These are phyloP conservation scores for Molossus molossus DNA, from an alignment of 2,797 vertebrate species.

Conservation along the genomic window DNA sequence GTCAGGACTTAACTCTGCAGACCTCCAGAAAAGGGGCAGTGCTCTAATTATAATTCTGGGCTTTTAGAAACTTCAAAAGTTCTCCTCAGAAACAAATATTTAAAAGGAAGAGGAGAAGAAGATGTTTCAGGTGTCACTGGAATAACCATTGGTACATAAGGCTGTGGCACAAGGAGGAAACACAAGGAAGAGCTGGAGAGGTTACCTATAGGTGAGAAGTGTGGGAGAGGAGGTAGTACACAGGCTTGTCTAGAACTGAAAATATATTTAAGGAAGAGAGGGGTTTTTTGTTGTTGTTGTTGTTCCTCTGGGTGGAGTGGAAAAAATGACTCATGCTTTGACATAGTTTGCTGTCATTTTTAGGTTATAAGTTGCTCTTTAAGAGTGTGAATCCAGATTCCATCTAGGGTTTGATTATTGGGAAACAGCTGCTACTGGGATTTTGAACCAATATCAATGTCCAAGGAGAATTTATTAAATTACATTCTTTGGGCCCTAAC, in stretches of 20 bases:
- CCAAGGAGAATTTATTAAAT: conserved; percentile 46
- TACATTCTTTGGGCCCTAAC: conserved; percentile 1
- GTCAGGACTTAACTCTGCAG: background rate
- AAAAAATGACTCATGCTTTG: conserved; percentile 68
- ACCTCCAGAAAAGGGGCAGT: background rate
- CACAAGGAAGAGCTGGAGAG: background rate
- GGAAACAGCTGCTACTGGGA: conserved; percentile 48
- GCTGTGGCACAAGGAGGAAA: background rate
- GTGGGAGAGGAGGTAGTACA: background rate
- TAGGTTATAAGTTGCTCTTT: conserved; percentile 32
- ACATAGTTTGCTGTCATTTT: background rate
- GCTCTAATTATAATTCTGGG: background rate
- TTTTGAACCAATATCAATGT: conserved; percentile 52
- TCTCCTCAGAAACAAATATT: conserved; percentile 43
- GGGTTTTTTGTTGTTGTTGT: background rate
- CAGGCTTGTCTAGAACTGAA: background rate
- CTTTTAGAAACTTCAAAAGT: background rate
- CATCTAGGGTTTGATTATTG: conserved; percentile 25
- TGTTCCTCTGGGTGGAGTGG: conserved; percentile 15
- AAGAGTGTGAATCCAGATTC: conserved; percentile 38
- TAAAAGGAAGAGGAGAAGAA: conserved; percentile 31
- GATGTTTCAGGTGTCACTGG: background rate
- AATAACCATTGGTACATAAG: background rate
- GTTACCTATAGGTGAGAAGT: background rate
- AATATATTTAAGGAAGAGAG: conserved; percentile 46